These are phyloP conservation scores for Habropoda laboriosa DNA, from an alignment of 1,140 invertebrate species.

Conservation along the genomic window DNA sequence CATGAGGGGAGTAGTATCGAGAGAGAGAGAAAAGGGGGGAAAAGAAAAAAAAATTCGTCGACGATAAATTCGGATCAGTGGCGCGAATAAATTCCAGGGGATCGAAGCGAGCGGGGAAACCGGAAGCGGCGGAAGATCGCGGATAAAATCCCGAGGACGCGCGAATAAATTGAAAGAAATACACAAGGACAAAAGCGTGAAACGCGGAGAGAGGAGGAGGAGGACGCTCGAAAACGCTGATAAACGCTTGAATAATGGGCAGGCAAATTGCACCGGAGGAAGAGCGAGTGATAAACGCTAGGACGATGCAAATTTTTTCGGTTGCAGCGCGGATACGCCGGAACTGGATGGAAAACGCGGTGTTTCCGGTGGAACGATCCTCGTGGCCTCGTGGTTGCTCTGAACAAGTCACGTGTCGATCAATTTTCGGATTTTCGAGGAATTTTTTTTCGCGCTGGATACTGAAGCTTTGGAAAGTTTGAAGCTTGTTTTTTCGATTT, in stretches of 20 bases:
- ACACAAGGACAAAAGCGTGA: not conserved
- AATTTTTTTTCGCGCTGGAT: not conserved
- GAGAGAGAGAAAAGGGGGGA: not conserved
- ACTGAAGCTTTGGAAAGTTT: not conserved
- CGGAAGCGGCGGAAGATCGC: not conserved
- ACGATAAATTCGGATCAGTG: slow-evolving; percentile 36
- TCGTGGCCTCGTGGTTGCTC: not conserved
- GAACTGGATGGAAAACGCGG: slow-evolving; percentile 6
- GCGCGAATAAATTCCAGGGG: slow-evolving; percentile 24
- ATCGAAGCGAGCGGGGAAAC: slow-evolving; percentile 31
- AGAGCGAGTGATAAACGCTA: slow-evolving; percentile 48
- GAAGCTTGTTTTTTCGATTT: not conserved
- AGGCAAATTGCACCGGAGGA: slow-evolving; percentile 56
- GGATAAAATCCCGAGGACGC: not conserved
- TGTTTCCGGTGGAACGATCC: slow-evolving; percentile 13
- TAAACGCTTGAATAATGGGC: slow-evolving; percentile 66
- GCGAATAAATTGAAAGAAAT: slow-evolving; percentile 32
- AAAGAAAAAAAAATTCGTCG: slow-evolving; percentile 9
- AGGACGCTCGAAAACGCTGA: slow-evolving; percentile 39
- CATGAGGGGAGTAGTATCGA: too few relatives aligned
- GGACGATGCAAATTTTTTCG: slow-evolving; percentile 50
- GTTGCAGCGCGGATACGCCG: slow-evolving; percentile 11
- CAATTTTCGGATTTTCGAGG: not conserved
- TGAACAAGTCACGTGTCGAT: not conserved
- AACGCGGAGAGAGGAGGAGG: not conserved